These are phyloP conservation scores for Paraescarpia echinospica DNA, from an alignment of 1,140 invertebrate species.

Conservation along the genomic window DNA sequence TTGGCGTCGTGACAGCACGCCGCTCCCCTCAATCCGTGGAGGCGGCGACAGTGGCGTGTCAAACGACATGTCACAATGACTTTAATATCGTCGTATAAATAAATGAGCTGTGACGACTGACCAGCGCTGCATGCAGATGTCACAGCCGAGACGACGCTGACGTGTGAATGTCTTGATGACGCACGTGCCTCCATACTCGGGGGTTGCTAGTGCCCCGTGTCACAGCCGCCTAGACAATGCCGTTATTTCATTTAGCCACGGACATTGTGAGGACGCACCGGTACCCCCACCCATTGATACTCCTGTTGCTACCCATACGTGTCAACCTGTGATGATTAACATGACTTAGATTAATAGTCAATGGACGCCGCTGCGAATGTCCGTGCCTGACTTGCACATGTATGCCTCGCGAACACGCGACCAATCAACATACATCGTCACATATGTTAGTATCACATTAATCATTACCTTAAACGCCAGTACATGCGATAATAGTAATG, in stretches of 20 bases:
- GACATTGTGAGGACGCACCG: neutral
- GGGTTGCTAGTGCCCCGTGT: too few species aligned
- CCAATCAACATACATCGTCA: too few species aligned
- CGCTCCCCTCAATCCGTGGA: neutral
- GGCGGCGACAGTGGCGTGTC: neutral
- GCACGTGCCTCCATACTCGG: neutral
- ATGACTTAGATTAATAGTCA: too few species aligned
- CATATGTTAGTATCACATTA: too few species aligned
- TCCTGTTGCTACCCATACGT: too few species aligned
- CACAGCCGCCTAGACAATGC: neutral
- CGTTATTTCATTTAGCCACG: neutral
- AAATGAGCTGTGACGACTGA: neutral
- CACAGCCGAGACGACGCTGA: neutral
- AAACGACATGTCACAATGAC: neutral
- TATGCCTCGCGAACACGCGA: too few species aligned
- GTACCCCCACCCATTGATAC: neutral
- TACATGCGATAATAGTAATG: too few species aligned
- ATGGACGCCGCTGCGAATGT: too few species aligned
- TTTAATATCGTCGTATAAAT: neutral
- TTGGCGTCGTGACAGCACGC: neutral
- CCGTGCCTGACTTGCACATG: too few species aligned
- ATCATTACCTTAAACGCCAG: too few species aligned
- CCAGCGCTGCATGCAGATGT: neutral
- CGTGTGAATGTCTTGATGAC: neutral
- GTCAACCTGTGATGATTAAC: too few species aligned